A percentile compares a stretch with the other conserved stretches of the same genome.
Conservation (phyloP, 2,113 vertebrate species). For the Etheostoma spectabile region DNA sequence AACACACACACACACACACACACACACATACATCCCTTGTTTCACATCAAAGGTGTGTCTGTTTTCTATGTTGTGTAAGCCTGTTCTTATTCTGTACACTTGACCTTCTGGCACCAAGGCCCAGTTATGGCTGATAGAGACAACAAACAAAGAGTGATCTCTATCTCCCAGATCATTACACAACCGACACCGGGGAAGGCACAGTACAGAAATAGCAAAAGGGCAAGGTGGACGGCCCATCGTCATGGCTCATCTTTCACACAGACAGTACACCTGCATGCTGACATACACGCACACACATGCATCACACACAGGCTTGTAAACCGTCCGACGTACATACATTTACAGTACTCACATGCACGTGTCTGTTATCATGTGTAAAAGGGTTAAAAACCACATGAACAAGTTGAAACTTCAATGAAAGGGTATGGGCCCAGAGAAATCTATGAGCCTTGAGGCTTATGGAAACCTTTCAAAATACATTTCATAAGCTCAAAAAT, state of each 20-base stretch:
- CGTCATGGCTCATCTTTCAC: slow-evolving; percentile 82
- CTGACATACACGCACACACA: slow-evolving; percentile 33
- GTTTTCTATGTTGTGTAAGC: slow-evolving; percentile 74
- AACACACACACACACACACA: slow-evolving; percentile 44
- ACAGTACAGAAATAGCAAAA: slow-evolving; percentile 80
- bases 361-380: slow-evolving; percentile 6
- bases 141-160: slow-evolving; percentile 80
- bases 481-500: slow-evolving; percentile 21
- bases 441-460: slow-evolving; percentile 12
- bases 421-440: not conserved
- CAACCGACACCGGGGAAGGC: slow-evolving; percentile 69
- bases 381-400: slow-evolving; percentile 17
- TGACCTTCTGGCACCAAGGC: slow-evolving; percentile 79
- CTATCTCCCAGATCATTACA: slow-evolving; percentile 80
- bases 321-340: slow-evolving; percentile 13
- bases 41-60: slow-evolving; percentile 75
- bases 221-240: slow-evolving; percentile 81
- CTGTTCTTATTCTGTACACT: slow-evolving; percentile 78
- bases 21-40: slow-evolving; percentile 43
- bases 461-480: slow-evolving; percentile 39
- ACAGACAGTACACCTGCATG: slow-evolving; percentile 71
- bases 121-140: slow-evolving; percentile 79
- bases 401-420: slow-evolving; percentile 29
- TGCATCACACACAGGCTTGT: slow-evolving; percentile 24
- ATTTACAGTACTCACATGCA: slow-evolving; percentile 39